Conservation (phyloP, 2,113 vertebrate species). For the Lycaon pictus region DNA sequence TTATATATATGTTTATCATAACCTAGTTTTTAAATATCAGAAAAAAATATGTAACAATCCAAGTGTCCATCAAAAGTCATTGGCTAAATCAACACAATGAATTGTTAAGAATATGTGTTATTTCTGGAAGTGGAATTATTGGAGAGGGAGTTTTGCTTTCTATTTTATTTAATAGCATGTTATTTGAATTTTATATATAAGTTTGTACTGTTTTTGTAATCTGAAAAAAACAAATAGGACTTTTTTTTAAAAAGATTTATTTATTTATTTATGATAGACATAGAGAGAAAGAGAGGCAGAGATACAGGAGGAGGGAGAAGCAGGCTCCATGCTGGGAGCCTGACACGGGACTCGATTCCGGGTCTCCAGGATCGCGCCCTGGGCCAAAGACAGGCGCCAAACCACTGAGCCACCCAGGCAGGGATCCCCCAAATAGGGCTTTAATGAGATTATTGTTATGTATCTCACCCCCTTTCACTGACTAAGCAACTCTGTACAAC, state of each 20-base stretch:
- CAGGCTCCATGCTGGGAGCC: too few relatives aligned
- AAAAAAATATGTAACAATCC: neutral
- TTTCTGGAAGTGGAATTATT: neutral
- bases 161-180: neutral
- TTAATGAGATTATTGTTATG: neutral
- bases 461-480: neutral
- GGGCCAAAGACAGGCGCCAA: too few relatives aligned
- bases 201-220: slow-evolving; percentile 26
- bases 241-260: too few relatives aligned
- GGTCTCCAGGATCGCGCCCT: too few relatives aligned
- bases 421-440: neutral
- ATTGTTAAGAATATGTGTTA: neutral
- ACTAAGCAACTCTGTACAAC: neutral
- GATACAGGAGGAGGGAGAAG: too few relatives aligned
- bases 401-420: too few relatives aligned
- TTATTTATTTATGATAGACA: too few relatives aligned
- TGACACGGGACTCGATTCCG: too few relatives aligned
- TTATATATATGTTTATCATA: neutral
- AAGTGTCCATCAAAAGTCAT: neutral
- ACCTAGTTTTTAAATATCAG: slow-evolving; percentile 18
- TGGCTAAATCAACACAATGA: neutral
- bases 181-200: neutral
- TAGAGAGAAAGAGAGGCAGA: too few relatives aligned
- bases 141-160: neutral
- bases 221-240: neutral